phyloP scores from a whole-genome alignment of 2,888 invertebrate species.

The Euzophera pinguis region DNA sequence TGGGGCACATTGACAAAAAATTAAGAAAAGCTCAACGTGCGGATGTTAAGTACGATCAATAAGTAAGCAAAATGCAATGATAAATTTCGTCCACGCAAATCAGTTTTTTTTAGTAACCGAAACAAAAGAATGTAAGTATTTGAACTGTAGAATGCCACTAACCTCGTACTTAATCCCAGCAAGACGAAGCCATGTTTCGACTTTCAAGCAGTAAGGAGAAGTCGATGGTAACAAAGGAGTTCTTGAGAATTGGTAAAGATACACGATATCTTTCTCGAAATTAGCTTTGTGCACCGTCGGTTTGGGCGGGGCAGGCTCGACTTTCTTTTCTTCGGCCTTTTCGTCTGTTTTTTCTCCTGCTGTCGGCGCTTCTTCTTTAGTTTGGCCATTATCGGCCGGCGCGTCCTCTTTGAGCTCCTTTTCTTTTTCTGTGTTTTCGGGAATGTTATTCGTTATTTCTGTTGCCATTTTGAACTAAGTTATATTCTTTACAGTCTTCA shows the following conservation, averaged over 20 bases:
- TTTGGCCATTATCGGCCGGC: slow-evolving; percentile 69
- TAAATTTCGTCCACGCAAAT: slow-evolving; percentile 17
- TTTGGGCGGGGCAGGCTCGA: slow-evolving; percentile 85
- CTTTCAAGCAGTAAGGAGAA: slow-evolving; percentile 96
- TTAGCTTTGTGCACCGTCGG: slow-evolving; percentile 91
- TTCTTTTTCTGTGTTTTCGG: slow-evolving; percentile 82
- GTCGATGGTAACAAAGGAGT: slow-evolving; percentile 93
- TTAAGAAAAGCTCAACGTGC: no score
- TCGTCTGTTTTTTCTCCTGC: slow-evolving; percentile 74
- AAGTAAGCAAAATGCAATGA: no score
- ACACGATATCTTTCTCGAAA: slow-evolving; percentile 95
- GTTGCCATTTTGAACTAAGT: slow-evolving; percentile 82
- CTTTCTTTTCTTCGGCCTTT: slow-evolving; percentile 73
- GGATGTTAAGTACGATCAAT: no score
- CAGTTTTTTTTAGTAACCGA: slow-evolving; percentile 3
- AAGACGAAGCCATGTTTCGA: slow-evolving; percentile 96
- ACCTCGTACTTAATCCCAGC: slow-evolving; percentile 97
- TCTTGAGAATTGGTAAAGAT: slow-evolving; percentile 95
- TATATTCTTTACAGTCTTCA: slow-evolving; percentile 27
- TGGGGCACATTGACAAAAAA: no score
- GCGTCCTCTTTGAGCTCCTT: slow-evolving; percentile 79
- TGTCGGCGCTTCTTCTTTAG: slow-evolving; percentile 61
- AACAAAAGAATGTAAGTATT: slow-evolving; percentile 13
- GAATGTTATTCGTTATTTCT: slow-evolving; percentile 86
- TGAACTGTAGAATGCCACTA: slow-evolving; percentile 50